Evolutionary conservation across 2,113 vertebrate genomes (phyloP).

Genomic region (Tragelaphus buxtoni): DNA sequence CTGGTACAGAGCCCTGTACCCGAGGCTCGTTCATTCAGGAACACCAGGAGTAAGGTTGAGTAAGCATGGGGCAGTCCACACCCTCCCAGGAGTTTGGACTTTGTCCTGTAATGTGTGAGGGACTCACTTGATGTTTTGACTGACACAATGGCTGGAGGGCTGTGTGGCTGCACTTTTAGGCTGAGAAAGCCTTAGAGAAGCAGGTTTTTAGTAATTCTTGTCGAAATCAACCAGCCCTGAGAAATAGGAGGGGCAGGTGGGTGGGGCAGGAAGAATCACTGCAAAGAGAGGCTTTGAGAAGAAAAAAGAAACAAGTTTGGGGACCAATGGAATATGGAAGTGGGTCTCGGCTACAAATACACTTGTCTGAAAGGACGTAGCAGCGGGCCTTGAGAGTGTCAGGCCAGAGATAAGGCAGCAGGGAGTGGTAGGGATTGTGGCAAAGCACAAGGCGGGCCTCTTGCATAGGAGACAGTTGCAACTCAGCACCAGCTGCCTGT

Average conservation of each 20-base stretch:
- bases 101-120: background rate
- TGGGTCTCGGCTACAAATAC: accelerated
- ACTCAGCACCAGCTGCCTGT: background rate
- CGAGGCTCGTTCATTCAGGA: background rate
- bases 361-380: accelerated
- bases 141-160: background rate
- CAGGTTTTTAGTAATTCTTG: background rate
- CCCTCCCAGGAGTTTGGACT: background rate
- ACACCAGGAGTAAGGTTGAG: background rate
- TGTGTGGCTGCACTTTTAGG: accelerated
- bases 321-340: accelerated
- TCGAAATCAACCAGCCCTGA: background rate
- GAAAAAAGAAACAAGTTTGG: background rate
- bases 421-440: background rate
- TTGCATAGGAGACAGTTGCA: background rate
- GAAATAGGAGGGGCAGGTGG: background rate
- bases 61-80: background rate
- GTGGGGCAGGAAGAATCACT: background rate
- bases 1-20: background rate
- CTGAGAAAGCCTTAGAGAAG: background rate
- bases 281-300: background rate
- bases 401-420: background rate
- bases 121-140: background rate
- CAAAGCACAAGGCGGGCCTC: background rate
- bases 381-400: background rate